Conservation (phyloP, 2,888 invertebrate genomes). For the Oligia strigilis region DNA sequence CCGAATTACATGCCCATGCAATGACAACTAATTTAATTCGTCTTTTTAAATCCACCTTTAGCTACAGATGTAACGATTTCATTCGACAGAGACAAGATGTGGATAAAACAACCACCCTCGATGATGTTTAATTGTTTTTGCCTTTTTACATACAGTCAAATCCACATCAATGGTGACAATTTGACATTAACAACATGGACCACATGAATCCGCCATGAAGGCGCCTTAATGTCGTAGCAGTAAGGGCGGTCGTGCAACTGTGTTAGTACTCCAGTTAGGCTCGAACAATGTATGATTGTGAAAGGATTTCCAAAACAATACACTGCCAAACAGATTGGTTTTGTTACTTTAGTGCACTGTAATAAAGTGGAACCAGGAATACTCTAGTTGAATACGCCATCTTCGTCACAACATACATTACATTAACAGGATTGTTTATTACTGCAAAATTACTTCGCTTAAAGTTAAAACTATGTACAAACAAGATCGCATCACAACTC, state of each 20-base stretch:
- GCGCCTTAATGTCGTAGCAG: neutral
- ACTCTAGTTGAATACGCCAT: neutral
- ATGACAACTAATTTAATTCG: too few relatives aligned
- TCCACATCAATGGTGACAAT: neutral
- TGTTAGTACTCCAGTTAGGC: neutral
- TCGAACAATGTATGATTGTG: neutral
- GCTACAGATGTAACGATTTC: neutral
- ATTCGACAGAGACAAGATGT: neutral
- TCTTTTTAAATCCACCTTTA: neutral
- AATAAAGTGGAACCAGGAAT: neutral
- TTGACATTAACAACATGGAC: neutral
- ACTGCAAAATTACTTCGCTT: conserved; percentile 3
- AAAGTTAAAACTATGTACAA: conserved; percentile 39
- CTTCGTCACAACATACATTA: conserved; percentile 2
- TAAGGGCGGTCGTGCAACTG: neutral
- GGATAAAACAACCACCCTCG: neutral
- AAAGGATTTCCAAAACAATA: neutral
- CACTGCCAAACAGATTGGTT: neutral
- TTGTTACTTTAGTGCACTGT: neutral
- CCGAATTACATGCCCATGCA: too few relatives aligned
- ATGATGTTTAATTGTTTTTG: neutral
- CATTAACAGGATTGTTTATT: conserved; percentile 16
- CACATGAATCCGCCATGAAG: too few relatives aligned
- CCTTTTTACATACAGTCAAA: neutral
- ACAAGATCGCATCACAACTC: conserved; percentile 29